Conservation (phyloP, 2,113 vertebrate species). For the Leucopsar rothschildi region DNA sequence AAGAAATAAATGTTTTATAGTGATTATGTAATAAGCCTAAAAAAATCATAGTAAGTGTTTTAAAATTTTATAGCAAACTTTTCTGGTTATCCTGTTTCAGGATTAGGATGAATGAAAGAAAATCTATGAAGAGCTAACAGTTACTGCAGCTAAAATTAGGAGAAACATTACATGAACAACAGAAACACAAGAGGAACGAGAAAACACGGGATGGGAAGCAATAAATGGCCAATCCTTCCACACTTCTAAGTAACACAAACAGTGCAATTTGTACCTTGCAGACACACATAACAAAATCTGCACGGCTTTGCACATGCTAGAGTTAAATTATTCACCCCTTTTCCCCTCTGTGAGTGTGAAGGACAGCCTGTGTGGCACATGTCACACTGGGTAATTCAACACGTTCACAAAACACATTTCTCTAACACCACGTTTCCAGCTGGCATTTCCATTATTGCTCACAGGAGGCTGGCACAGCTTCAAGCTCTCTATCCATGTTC, state of each 20-base stretch:
- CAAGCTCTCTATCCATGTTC: not conserved
- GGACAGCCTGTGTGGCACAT: not conserved
- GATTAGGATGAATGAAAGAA: not conserved
- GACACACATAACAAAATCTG: not conserved
- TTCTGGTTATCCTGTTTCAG: not conserved
- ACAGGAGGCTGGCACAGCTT: not conserved
- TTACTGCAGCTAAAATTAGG: not conserved
- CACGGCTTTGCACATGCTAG: not conserved
- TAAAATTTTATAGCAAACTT: not conserved
- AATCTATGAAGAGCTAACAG: not conserved
- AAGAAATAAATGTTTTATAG: not conserved
- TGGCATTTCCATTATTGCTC: not conserved
- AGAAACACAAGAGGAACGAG: not conserved
- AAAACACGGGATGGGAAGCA: not conserved
- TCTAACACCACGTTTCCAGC: not conserved
- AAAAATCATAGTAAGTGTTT: not conserved
- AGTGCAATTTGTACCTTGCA: not conserved
- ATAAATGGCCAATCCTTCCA: not conserved
- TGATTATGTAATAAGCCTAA: not conserved
- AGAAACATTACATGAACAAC: not conserved
- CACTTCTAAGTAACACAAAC: not conserved
- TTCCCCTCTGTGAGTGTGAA: not conserved
- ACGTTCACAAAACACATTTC: not conserved
- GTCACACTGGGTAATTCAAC: not conserved
- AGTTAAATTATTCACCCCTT: not conserved